A percentile compares a stretch with the other conserved stretches of the same genome.
Conservation (phyloP, 2,888 invertebrate species). For the Hyposoter didymator region DNA sequence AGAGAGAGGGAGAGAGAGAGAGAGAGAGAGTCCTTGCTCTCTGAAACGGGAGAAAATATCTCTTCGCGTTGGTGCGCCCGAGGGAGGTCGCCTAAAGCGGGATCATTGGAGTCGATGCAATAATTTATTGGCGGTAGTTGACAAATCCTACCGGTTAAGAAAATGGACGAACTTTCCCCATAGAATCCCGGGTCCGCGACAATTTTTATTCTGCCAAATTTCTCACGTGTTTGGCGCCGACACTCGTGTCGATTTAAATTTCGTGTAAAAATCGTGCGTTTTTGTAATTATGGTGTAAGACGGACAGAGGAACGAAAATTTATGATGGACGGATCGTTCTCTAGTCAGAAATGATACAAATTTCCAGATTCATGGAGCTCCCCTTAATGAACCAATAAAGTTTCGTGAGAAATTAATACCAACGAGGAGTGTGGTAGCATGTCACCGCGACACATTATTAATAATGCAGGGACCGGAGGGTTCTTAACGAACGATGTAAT, state of each 20-base stretch:
- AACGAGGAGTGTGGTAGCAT: slow-evolving; percentile 44
- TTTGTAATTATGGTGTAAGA: not conserved
- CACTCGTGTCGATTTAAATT: not conserved
- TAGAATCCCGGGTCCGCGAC: not conserved
- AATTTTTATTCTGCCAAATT: not conserved
- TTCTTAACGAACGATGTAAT: slow-evolving; percentile 50
- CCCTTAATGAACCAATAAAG: slow-evolving; percentile 65
- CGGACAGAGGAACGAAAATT: not conserved
- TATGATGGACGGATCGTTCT: slow-evolving; percentile 17
- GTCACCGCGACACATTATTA: slow-evolving; percentile 76
- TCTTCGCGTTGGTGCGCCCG: slow-evolving; percentile 16
- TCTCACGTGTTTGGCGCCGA: not conserved
- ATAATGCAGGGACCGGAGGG: slow-evolving; percentile 76
- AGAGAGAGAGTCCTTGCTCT: slow-evolving; percentile 56
- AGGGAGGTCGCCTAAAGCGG: slow-evolving; percentile 14
- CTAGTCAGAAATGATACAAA: slow-evolving; percentile 39
- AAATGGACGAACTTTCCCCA: slow-evolving; percentile 27
- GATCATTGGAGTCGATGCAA: slow-evolving; percentile 34
- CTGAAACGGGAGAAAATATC: slow-evolving; percentile 36
- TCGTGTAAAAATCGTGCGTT: not conserved
- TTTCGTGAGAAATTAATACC: slow-evolving; percentile 50
- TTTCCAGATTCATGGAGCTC: slow-evolving; percentile 60
- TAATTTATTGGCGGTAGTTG: slow-evolving; percentile 58
- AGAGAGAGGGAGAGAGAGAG: slow-evolving; percentile 16
- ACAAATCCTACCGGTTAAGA: slow-evolving; percentile 35